A percentile compares a stretch with the other conserved stretches of the same genome.
Evolutionary conservation across 2,797 vertebrate species (phyloP).

Genomic region (Fringilla coelebs): DNA sequence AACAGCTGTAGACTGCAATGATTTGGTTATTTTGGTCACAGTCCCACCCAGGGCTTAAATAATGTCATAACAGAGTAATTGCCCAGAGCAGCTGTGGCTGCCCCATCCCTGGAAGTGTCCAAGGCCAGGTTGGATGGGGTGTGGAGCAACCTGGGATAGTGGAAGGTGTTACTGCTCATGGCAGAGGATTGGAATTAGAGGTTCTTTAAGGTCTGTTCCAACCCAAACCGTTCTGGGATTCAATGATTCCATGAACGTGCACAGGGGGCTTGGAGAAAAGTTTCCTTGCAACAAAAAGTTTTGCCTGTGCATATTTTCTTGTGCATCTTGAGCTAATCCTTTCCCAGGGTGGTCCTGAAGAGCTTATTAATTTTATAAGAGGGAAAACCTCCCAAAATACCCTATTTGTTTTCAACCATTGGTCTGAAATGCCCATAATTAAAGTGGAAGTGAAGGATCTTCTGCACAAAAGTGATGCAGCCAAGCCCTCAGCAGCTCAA

Average conservation of each 20-base stretch:
- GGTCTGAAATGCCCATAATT: conserved; percentile 32
- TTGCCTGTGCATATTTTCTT: not conserved
- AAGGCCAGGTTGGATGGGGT: rapidly evolving
- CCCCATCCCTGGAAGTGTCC: not conserved
- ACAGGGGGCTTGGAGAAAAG: not conserved
- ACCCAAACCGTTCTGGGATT: not conserved
- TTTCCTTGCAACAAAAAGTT: not conserved
- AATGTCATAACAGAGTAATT: not conserved
- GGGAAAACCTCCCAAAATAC: conserved; percentile 35
- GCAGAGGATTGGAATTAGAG: not conserved
- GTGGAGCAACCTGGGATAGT: not conserved
- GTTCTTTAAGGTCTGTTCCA: not conserved
- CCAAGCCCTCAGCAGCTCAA: not conserved
- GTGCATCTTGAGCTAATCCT: not conserved
- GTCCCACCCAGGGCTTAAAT: not conserved
- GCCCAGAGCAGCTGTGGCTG: not conserved
- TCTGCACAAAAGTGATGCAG: not conserved
- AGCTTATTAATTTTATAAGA: conserved; percentile 47
- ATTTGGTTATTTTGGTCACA: not conserved
- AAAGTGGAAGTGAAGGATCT: not conserved
- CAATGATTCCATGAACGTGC: not conserved
- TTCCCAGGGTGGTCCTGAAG: conserved; percentile 14
- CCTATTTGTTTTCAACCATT: conserved; percentile 52
- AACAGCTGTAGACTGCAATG: not conserved
- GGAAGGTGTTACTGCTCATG: not conserved